Conservation (phyloP, 2,797 vertebrate species). For the Sparidentex hasta region DNA sequence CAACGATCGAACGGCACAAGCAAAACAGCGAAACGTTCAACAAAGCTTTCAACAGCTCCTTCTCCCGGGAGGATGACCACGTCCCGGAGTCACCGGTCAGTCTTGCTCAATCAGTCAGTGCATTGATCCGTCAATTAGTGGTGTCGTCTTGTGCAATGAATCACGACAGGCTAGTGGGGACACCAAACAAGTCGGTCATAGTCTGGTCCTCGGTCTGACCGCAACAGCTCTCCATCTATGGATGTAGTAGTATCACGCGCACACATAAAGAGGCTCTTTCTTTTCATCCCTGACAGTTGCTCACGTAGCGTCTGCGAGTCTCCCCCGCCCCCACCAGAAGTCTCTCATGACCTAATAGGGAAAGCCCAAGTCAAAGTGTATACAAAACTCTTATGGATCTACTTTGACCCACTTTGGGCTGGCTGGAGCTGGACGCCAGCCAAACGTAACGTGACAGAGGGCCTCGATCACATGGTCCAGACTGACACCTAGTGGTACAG, state of each 20-base stretch:
- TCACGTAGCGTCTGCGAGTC: conserved; percentile 55
- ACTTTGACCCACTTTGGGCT: conserved; percentile 80
- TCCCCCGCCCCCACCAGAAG: conserved; percentile 40
- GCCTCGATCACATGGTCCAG: conserved; percentile 3
- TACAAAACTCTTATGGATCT: conserved; percentile 76
- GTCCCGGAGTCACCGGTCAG: conserved; percentile 90
- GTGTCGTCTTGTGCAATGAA: conserved; percentile 35
- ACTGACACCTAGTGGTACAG: conserved; percentile 78
- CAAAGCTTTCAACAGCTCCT: conserved; percentile 92
- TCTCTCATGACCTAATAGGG: conserved; percentile 81
- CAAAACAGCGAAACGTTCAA: conserved; percentile 97
- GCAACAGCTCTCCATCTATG: conserved; percentile 71
- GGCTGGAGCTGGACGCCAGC: conserved; percentile 56
- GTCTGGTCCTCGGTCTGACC: conserved; percentile 63
- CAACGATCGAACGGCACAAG: conserved; percentile 96
- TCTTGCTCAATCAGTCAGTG: conserved; percentile 35
- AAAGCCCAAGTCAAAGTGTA: conserved; percentile 75
- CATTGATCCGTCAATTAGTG: conserved; percentile 46
- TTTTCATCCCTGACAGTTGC: conserved; percentile 46
- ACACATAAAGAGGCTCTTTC: conserved; percentile 66
- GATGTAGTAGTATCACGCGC: conserved; percentile 49
- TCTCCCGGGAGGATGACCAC: conserved; percentile 92
- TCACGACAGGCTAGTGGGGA: conserved; percentile 28
- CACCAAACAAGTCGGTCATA: conserved; percentile 38
- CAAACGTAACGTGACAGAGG: conserved; percentile 47